Percentiles rank a stretch among this genome's conserved stretches.
Conservation (phyloP, 2,888 invertebrate genomes). For the Agrilus mali region DNA sequence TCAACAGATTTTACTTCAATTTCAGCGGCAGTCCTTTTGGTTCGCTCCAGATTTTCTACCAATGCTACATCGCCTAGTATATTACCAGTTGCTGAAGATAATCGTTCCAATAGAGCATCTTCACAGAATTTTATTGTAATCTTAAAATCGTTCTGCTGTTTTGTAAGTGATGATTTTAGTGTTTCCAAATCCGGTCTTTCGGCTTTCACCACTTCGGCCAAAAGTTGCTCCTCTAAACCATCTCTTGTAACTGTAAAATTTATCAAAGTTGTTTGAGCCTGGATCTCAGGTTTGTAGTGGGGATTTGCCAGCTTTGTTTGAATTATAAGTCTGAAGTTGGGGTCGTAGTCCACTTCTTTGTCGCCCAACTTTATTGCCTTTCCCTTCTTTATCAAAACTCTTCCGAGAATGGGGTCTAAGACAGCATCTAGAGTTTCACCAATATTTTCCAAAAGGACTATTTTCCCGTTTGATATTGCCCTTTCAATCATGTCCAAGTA, state of each 20-base stretch:
- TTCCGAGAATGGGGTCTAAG: slow-evolving; percentile 75
- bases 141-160: slow-evolving; percentile 90
- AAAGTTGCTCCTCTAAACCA: slow-evolving; percentile 81
- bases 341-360: slow-evolving; percentile 81
- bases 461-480: slow-evolving; percentile 50
- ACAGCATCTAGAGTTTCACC: slow-evolving; percentile 84
- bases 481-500: slow-evolving; percentile 76
- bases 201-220: slow-evolving; percentile 87
- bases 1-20: slow-evolving; percentile 79
- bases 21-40: slow-evolving; percentile 84
- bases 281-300: slow-evolving; percentile 93
- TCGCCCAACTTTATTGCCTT: slow-evolving; percentile 75
- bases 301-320: slow-evolving; percentile 93
- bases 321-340: slow-evolving; percentile 67
- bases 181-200: slow-evolving; percentile 85
- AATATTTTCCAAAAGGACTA: slow-evolving; percentile 79
- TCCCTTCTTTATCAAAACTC: slow-evolving; percentile 82
- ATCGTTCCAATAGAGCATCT: slow-evolving; percentile 73
- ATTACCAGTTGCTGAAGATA: slow-evolving; percentile 85
- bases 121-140: slow-evolving; percentile 84
- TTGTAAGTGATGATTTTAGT: slow-evolving; percentile 69
- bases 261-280: slow-evolving; percentile 89
- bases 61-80: slow-evolving; percentile 82
- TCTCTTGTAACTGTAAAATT: slow-evolving; percentile 92
- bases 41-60: slow-evolving; percentile 85